Evolutionary conservation across 2,888 invertebrate genomes (phyloP).

Genomic region (Protodeltote pygarga): DNA sequence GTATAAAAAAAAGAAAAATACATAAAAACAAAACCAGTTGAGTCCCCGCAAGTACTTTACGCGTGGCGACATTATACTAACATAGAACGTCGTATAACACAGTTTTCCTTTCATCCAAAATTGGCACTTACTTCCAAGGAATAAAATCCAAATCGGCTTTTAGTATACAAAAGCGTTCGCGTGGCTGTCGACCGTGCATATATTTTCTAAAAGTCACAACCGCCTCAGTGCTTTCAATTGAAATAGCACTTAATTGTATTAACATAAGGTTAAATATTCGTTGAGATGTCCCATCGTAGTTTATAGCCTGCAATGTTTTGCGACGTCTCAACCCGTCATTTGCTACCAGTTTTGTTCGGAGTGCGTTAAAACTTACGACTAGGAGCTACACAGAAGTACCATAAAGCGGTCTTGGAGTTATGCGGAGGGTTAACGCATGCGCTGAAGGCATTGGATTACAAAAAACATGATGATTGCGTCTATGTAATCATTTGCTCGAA

Average conservation of each 20-base stretch:
- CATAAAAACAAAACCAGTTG: constrained; percentile 57
- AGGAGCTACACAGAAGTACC: constrained; percentile 42
- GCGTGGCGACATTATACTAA: constrained; percentile 57
- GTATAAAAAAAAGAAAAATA: constrained; percentile 43
- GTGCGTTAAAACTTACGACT: constrained; percentile 61
- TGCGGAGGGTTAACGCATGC: constrained; percentile 24
- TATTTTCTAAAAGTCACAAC: constrained; percentile 43
- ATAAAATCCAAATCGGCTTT: constrained; percentile 59
- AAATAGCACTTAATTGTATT: constrained; percentile 36
- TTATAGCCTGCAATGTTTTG: constrained; percentile 62
- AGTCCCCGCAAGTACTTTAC: constrained; percentile 65
- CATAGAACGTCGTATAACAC: constrained; percentile 53
- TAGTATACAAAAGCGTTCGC: constrained; percentile 53
- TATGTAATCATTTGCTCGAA: constrained; percentile 6
- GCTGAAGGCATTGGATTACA: constrained; percentile 17
- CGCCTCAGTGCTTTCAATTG: constrained; percentile 15
- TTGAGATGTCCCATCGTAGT: constrained; percentile 41
- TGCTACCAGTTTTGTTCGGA: constrained; percentile 63
- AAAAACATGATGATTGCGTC: constrained; percentile 24
- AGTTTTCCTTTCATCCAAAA: constrained; percentile 56
- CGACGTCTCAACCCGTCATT: constrained; percentile 60
- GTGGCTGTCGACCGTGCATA: constrained; percentile 54
- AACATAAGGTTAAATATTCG: constrained; percentile 36
- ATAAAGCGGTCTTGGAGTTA: constrained; percentile 45
- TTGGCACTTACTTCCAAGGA: constrained; percentile 53